Base-by-base conservation (phyloP, 2,888 invertebrate genomes). In the Gerris lacustris region DNA sequence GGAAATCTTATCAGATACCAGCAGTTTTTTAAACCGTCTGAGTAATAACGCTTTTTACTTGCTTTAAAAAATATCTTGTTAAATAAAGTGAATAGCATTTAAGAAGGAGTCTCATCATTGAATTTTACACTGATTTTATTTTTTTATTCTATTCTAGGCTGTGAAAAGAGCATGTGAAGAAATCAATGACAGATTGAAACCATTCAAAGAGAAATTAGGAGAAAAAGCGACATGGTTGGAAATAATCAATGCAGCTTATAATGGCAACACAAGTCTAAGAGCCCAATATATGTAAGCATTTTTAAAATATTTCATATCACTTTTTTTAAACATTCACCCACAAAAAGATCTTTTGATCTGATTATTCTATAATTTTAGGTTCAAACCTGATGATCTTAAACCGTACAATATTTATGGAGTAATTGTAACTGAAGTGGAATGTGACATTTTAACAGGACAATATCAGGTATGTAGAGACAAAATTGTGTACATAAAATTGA, bases 381-480 rank as follows among this genome's bases (percentile, higher is more conserved):
- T 55, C 15, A 11, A 9, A 11, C 55, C 55, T 11, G 15, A 55
- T 11, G 55, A 55, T 15, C 15, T 55, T 9, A 9, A 55, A 55
- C 15, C 64, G 9, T 91, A 91, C 76, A 79, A 82, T 63, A 83
- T 91, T 69, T 90, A 86, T 76, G 89, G 87, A 1, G 82, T 85
- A 0, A 81, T 85, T 6, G 83, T 86, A 2, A 79, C 86, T 5
- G 92, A 93, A 80, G 84, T 91, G 0, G 90, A 92, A 80, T 79
- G 92, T 0, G 93, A 93, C 79, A 81, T 91, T 15, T 81, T 93
- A 44, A 91, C 91, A 0, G 92, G 92, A 9, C 88, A 90, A 78
- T 86, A 87, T 77, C 82, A 71, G 67, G 74, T 75, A 73, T 73
- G 70, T 69, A 63, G 31, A 31, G 4, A n/a, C n/a, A 31, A 31